Base-by-base conservation (phyloP, 2,113 vertebrate genomes). In the Eolophus roseicapilla region DNA sequence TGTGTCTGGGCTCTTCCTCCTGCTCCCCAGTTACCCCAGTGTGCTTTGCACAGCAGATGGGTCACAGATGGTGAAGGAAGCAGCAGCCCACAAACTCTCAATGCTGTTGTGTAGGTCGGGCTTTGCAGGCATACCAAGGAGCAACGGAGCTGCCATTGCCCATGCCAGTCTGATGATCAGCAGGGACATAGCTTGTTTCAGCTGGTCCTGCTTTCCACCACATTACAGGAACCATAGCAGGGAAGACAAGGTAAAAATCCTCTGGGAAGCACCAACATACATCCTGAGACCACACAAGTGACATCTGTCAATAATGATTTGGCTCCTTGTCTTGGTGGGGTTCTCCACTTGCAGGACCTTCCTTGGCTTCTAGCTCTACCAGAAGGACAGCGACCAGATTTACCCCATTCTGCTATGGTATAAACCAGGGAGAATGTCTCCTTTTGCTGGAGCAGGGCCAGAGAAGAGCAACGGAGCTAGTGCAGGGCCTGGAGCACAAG, bases 31-130 rank as follows among this genome's bases (percentile, higher is more conserved):
- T 10, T 47, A 29, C 23, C 16, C 23, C 23, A 41, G 16, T 16
- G 21, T 39, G 39, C 31, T 88, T 49, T 50, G 41, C 17, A 44
- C 27, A n/a, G 35, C 19, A 63, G 28, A 37, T n/a, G 35, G 35
- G 33, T 35, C 53, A 23, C 0, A 8, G n/a, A 25, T 13, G 27
- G 27, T 49, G 14, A 49, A 62, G 39, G 27, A 84, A 49, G 13
- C 35, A 68, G 41, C 43, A 71, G 57, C 28, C 25, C 50, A 46
- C 27, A 70, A 19, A 19, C 5, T n/a, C 12, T 50, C 41, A 25
- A 1, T 14, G 19, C 41, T 43, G 8, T 10, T 1, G 2, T 33
- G 15, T 17, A n/a, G 18, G 27, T 68, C 1, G 0, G 9, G 31
- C 12, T 80, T 74, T 49, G 53, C 21, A 68, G n/a, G 21, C 39